These are phyloP conservation scores for Andrena hattorfiana DNA, from an alignment of 2,888 invertebrate genomes.

Conservation along the genomic window DNA sequence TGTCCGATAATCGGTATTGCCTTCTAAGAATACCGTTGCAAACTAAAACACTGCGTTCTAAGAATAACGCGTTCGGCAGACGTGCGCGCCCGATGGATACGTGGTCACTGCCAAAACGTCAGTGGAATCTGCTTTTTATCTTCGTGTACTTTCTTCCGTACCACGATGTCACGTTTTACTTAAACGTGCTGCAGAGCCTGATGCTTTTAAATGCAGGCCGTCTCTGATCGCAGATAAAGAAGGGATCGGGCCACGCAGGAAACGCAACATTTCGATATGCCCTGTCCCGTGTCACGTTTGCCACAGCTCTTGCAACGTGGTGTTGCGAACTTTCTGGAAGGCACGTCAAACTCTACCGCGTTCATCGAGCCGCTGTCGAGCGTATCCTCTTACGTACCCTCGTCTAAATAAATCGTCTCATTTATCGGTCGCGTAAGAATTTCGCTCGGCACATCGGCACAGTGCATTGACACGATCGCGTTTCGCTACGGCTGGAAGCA, in stretches of 20 bases:
- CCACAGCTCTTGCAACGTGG: background rate
- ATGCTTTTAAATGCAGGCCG: constrained; percentile 33
- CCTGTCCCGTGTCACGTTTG: constrained; percentile 19
- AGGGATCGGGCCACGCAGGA: constrained; percentile 9
- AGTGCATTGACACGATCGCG: constrained; percentile 36
- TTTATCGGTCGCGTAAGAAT: constrained; percentile 46
- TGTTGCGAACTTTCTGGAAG: background rate
- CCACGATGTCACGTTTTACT: constrained; percentile 71
- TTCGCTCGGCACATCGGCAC: background rate
- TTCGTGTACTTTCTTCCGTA: constrained; percentile 45
- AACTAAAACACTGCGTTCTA: constrained; percentile 34
- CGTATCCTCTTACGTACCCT: constrained; percentile 11
- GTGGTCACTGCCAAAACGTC: constrained; percentile 45
- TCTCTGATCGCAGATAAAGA: constrained; percentile 29
- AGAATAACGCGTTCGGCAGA: constrained; percentile 37
- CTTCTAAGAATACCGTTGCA: constrained; percentile 23
- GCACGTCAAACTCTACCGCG: background rate
- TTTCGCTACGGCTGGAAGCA: background rate
- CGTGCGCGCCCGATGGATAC: constrained; percentile 28
- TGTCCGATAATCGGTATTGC: background rate
- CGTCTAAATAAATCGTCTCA: constrained; percentile 21
- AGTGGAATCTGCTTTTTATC: constrained; percentile 67
- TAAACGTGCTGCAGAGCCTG: constrained; percentile 52
- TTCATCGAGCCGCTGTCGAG: background rate
- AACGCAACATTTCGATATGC: constrained; percentile 31